Conservation (phyloP, 2,113 vertebrate species). For the Trinectes maculatus region DNA sequence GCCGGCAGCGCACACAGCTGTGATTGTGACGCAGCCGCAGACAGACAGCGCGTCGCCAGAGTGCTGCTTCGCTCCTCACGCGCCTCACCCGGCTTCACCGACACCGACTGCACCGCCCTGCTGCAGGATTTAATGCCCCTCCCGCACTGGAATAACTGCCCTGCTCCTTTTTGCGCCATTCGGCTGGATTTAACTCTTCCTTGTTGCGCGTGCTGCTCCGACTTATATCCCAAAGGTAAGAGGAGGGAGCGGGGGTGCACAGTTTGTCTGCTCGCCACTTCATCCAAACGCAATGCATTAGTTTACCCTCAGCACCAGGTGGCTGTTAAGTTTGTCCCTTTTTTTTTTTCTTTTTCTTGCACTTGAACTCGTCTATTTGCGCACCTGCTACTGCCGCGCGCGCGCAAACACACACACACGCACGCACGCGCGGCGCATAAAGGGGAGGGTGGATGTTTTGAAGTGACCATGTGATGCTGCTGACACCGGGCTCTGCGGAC, state of each 20-base stretch:
- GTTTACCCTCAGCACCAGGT: neutral
- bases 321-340: neutral
- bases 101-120: slow-evolving; percentile 27
- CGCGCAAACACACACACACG: too few species aligned
- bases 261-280: neutral
- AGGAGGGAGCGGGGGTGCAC: neutral
- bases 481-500: slow-evolving; percentile 19
- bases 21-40: slow-evolving; percentile 62
- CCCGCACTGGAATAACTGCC: slow-evolving; percentile 64
- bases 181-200: slow-evolving; percentile 21
- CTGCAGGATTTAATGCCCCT: slow-evolving; percentile 65
- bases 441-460: slow-evolving; percentile 40
- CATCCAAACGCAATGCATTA: too few species aligned
- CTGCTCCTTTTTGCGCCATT: slow-evolving; percentile 17
- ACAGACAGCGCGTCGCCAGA: slow-evolving; percentile 29
- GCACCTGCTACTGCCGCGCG: slow-evolving; percentile 61
- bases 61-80: slow-evolving; percentile 29
- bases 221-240: slow-evolving; percentile 66
- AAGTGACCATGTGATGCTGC: slow-evolving; percentile 59
- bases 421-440: slow-evolving; percentile 38
- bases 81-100: slow-evolving; percentile 23
- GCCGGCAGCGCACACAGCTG: slow-evolving; percentile 46
- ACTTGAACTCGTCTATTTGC: too few species aligned
- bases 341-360: neutral
- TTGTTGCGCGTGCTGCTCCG: slow-evolving; percentile 4